Evolutionary conservation across 2,113 vertebrate species (phyloP), one percentile per base, ranked within the genome.

Genomic region (Desmodus rotundus): DNA sequence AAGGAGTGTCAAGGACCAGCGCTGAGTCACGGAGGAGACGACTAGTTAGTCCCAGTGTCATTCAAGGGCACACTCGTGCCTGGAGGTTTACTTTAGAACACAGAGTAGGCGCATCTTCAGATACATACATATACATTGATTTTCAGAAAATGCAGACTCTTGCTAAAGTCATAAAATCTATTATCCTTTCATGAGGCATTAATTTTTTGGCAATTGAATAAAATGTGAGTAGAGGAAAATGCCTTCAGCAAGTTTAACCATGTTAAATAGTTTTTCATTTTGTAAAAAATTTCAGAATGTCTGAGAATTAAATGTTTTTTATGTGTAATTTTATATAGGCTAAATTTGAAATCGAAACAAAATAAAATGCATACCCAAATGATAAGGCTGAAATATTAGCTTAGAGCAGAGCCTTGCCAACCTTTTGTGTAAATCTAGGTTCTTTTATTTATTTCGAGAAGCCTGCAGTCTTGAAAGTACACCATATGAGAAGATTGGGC

Each of bases 311-410:
- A 81, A 33, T 70, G 6, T 43, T 72, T 95, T 91, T 86, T 41
- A 56, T 17, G 19, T 80, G 11, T 80, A 50, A 84, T 36, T 90
- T 52, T 54, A 12, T 50, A 76, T 16, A 78, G 68, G 85, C 52
- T 82, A 84, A 84, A 87, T 84, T 90, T 81, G 58, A 38, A 94
- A 72, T 54, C 41, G 78, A 95, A 95, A 54, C 63, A n/a, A 63
- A 74, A 80, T 17, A 76, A 63, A 84, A 77, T 41, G 31, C 36
- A 24, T 26, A 72, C 17, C 24, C 14, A 84, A 58, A 38, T 33
- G 72, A 43, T 67, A 52, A 58, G 47, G 45, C 45, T 47, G 6
- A 86, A 83, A 89, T 54, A 38, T 7, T 45, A 74, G 16, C 54
- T 89, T 54, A 33, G 31, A 82, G 65, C 50, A 63, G 26, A 91